These are phyloP conservation scores for Remorina albescens DNA, from an alignment of 2,797 vertebrate genomes.

Conservation along the genomic window DNA sequence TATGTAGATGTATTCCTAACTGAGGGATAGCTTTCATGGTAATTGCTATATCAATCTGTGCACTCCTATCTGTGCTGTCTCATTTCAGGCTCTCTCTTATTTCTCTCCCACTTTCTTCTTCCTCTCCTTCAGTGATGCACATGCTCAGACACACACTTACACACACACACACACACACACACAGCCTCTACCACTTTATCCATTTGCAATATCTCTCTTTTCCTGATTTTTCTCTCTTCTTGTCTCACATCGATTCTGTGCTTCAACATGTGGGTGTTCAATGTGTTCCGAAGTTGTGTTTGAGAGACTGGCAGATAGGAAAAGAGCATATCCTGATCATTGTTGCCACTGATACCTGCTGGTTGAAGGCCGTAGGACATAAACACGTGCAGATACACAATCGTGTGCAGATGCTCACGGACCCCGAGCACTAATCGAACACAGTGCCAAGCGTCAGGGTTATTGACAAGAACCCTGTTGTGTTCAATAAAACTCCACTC, in stretches of 20 bases:
- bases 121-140: conserved; percentile 10
- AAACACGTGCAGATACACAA: conserved; percentile 39
- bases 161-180: conserved; percentile 12
- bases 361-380: conserved; percentile 42
- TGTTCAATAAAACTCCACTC: conserved; percentile 73
- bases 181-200: conserved; percentile 7
- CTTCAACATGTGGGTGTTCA: conserved; percentile 53
- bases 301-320: conserved; percentile 41
- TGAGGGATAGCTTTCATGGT: conserved; percentile 80
- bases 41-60: conserved; percentile 86
- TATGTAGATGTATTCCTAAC: conserved; percentile 86
- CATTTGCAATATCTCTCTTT: conserved; percentile 23
- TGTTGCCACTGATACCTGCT: conserved; percentile 8
- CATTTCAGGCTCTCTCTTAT: conserved; percentile 66
- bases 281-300: conserved; percentile 35
- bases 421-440: conserved; percentile 41
- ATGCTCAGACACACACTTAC: conserved; percentile 1
- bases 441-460: conserved; percentile 35
- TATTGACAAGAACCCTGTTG: conserved; percentile 68
- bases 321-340: conserved; percentile 34
- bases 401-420: conserved; percentile 30
- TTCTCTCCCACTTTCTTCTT: conserved; percentile 39
- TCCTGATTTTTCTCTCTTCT: conserved; percentile 43
- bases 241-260: conserved; percentile 45
- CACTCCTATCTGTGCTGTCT: conserved; percentile 76